Base-by-base conservation (phyloP, 1,140 invertebrate species). In the Brachionus plicatilis region DNA sequence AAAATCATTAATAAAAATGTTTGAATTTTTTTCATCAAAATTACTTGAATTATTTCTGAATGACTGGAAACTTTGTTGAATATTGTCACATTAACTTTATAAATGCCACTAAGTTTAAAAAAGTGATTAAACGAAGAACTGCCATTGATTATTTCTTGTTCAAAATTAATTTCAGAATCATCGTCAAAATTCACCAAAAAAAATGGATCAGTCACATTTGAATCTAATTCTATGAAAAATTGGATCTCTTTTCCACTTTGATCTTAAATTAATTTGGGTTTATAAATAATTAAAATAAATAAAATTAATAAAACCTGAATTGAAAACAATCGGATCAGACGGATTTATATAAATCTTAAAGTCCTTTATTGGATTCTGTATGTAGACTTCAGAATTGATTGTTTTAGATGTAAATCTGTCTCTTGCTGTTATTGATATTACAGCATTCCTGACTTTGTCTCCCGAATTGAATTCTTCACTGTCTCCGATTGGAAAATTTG, bases 131-230 rank as follows among this genome's bases (percentile, higher is more conserved):
- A 76, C 11, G 8, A 27, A 12, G 20, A 9, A 29, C 20, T 24
- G 14, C n/a, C 20, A 76, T 76, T 76, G 8, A 5, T 12, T 14
- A 76, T 50, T 76, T 76, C 47, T 50, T 76, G 8, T 8, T 45
- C 43, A 11, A 50, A 47, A 50, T 24, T 27, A 2, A 50, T 50
- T 12, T 8, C 7, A 14, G 72, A 50, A 27, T n/a, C 27, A 76
- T 76, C 72, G 24, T 47, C 24, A 50, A 50, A 76, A 76, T 76
- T 47, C 3, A 76, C 72, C 72, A 76, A 50, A 47, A 37, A 50
- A 76, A 27, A 76, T 5, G 72, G 72, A 27, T 50, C 29, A 14
- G 72, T 50, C 14, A 76, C 24, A 76, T 47, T 29, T 27, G 11
- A 14, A 50, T 76, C 43, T 50, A 76, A 47, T 27, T 50, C 43